Conservation (phyloP, 2,113 vertebrate species). For the Balaenoptera acutorostrata region DNA sequence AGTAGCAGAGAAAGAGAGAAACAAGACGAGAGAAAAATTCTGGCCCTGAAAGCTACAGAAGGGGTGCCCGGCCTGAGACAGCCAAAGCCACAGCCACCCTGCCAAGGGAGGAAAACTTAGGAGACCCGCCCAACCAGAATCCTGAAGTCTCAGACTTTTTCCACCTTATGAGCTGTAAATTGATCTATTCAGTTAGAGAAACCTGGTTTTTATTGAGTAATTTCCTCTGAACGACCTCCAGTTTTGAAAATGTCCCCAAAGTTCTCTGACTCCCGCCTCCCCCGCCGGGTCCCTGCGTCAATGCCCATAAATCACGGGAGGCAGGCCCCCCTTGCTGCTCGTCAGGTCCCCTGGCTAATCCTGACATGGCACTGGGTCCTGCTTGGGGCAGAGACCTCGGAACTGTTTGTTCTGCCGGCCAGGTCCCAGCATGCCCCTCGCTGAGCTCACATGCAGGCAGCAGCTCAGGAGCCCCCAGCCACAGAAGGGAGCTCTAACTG, state of each 20-base stretch:
- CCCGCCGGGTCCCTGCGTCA: neutral
- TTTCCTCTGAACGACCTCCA: constrained; percentile 61
- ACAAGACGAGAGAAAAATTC: constrained; percentile 57
- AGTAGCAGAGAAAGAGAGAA: constrained; percentile 25
- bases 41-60: constrained; percentile 52
- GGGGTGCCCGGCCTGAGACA: constrained; percentile 26
- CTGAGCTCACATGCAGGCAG: neutral
- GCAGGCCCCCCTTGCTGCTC: neutral
- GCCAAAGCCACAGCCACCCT: constrained; percentile 55
- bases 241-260: constrained; percentile 57
- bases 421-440: constrained; percentile 39
- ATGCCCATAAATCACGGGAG: constrained; percentile 50
- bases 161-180: constrained; percentile 69
- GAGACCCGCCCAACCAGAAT: constrained; percentile 56
- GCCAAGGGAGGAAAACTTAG: constrained; percentile 61
- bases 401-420: constrained; percentile 30
- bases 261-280: neutral
- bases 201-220: constrained; percentile 70
- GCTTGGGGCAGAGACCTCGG: neutral
- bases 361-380: constrained; percentile 20
- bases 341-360: constrained; percentile 19
- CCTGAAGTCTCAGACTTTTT: constrained; percentile 67
- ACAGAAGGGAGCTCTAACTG: constrained; percentile 59
- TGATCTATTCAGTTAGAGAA: constrained; percentile 69
- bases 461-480: neutral